Base-by-base conservation (phyloP, 2,888 invertebrate genomes). In the Malacosoma neustria region DNA sequence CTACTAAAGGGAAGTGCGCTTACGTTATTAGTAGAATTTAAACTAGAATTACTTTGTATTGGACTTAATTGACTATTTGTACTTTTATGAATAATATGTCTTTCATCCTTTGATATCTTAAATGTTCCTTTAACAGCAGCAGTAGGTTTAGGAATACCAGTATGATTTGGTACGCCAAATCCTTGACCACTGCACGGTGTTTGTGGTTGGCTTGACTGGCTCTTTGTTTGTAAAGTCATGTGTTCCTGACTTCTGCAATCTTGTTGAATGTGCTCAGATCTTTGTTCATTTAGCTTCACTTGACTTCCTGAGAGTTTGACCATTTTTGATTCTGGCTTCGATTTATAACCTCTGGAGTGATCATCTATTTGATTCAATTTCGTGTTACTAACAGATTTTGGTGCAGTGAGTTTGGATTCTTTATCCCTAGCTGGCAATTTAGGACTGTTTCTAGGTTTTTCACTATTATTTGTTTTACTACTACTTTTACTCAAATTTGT, bases 41-140 rank as follows among this genome's bases (percentile, higher is more conserved):
- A 76, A 73, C 86, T 87, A 71, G 87, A 85, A 72, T 87, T 86
- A 68, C 87, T 87, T 67, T 87, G 87, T 70, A 85, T 87, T 45
- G 87, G 87, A 59, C 86, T 86, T 79, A 87, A 81, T 72, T 86
- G 84, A 71, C 80, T 77, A 73, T 75, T 82, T 70, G 81, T 86
- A 86, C 69, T 87, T 80, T 87, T 87, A 80, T 70, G 74, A 77
- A 81, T 64, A 61, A 84, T 53, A 67, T 86, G 64, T 70, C 82
- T 71, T 61, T 87, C 69, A 62, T 90, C 90, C 70, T 88, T 86
- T 46, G 90, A 74, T 54, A 90, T 87, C 73, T 96, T 95, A 44
- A 92, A 92, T 13, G 94, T 95, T 45, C 96, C 96, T 84, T 96
- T 96, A 15, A 97, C 94, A 39, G 96, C 94, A 5, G 96, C 95